A percentile compares a stretch with the other conserved stretches of the same genome.
Evolutionary conservation across 2,113 vertebrate genomes (phyloP).

Genomic region (Drymodes brunneopygia): DNA sequence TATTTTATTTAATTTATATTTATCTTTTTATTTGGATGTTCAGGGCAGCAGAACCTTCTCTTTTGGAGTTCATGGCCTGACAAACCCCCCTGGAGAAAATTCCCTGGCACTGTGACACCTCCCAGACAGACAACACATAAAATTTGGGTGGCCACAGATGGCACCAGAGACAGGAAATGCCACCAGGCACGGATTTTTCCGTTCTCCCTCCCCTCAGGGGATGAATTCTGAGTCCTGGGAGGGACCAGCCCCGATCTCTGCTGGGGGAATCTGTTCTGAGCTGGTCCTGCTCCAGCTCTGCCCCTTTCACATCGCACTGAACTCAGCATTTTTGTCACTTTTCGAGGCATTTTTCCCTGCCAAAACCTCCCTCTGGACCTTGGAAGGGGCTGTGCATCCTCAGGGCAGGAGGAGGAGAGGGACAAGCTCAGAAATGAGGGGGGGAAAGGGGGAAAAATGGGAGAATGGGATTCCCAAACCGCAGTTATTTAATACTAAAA

Average conservation of each 20-base stretch:
- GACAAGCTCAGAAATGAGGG: neutral
- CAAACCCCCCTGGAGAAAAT: neutral
- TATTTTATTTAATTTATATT: too few relatives aligned
- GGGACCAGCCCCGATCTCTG: neutral
- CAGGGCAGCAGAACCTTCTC: neutral
- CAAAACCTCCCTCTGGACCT: neutral
- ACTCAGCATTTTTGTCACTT: constrained; percentile 20
- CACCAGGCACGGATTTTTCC: neutral
- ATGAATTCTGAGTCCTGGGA: neutral
- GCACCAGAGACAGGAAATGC: neutral
- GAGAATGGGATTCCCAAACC: neutral
- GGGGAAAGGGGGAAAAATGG: neutral
- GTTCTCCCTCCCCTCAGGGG: neutral
- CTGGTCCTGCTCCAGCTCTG: neutral
- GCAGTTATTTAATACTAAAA: neutral
- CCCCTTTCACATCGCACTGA: neutral
- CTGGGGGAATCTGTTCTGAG: neutral
- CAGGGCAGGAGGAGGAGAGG: neutral
- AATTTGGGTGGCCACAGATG: neutral
- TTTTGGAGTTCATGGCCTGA: accelerated
- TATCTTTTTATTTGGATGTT: too few relatives aligned
- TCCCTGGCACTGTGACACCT: neutral
- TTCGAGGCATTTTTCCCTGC: neutral
- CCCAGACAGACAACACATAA: neutral
- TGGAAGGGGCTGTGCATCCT: neutral